Evolutionary conservation across 2,797 vertebrate species (phyloP).

Genomic region (Periparus ater): DNA sequence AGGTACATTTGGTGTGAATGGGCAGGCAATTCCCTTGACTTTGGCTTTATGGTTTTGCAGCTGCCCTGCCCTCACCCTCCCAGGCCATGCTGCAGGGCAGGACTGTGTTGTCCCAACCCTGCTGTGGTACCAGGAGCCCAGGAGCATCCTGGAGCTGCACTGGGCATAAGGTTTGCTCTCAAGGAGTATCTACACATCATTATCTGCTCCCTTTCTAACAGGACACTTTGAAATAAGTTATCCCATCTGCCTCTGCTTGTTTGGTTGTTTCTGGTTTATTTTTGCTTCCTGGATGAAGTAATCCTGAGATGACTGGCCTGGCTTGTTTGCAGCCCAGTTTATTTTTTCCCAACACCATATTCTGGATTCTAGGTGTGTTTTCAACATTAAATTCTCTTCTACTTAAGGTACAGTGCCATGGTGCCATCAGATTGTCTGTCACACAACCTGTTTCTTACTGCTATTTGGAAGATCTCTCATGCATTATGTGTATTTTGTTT

Average conservation of each 20-base stretch:
- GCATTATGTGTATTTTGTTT: neutral
- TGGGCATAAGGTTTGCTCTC: neutral
- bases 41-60: neutral
- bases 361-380: neutral
- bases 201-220: neutral
- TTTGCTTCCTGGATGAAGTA: neutral
- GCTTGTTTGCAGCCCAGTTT: neutral
- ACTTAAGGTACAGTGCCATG: neutral
- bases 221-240: neutral
- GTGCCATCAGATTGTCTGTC: neutral
- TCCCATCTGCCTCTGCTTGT: neutral
- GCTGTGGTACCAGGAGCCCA: neutral
- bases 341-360: neutral
- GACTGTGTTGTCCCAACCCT: accelerated
- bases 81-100: neutral
- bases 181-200: neutral
- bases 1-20: neutral
- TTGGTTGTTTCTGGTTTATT: neutral
- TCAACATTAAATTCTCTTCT: neutral
- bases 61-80: neutral
- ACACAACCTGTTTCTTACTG: neutral
- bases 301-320: neutral
- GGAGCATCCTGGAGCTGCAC: neutral
- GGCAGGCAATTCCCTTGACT: neutral
- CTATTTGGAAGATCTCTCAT: neutral